phyloP scores from a whole-genome alignment of 35 echinoderm and acorn worm genomes.

The Amphiura filiformis region DNA sequence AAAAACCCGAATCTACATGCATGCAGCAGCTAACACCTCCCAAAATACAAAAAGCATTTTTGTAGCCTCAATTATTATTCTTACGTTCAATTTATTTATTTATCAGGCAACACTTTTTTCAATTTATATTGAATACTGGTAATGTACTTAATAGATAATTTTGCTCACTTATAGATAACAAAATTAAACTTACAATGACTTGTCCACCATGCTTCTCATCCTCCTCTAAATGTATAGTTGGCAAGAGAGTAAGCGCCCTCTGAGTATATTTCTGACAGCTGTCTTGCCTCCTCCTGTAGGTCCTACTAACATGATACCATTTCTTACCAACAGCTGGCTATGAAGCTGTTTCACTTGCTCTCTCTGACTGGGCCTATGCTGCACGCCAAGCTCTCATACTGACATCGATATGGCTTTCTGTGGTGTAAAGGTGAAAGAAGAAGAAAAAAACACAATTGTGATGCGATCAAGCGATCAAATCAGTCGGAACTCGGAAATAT shows the following conservation, averaged over 20 bases:
- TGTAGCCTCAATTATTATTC: too few species aligned
- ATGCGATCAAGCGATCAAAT: neutral
- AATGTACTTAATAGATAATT: too few species aligned
- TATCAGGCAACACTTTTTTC: too few species aligned
- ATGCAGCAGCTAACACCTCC: too few species aligned
- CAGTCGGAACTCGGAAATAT: too few species aligned
- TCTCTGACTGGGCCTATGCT: slow-evolving; percentile 85
- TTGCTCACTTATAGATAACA: too few species aligned
- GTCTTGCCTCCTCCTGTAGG: slow-evolving; percentile 90
- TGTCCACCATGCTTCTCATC: slow-evolving; percentile 39
- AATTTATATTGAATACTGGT: too few species aligned
- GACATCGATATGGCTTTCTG: slow-evolving; percentile 99
- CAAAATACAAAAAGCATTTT: too few species aligned
- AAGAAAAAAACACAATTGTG: neutral
- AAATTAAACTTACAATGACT: slow-evolving; percentile 85
- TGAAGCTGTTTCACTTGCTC: slow-evolving; percentile 94
- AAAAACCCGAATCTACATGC: too few species aligned
- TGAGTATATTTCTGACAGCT: slow-evolving; percentile 82
- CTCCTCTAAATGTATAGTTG: slow-evolving; percentile 65
- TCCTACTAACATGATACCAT: slow-evolving; percentile 95
- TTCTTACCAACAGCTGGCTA: slow-evolving; percentile 82
- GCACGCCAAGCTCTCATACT: slow-evolving; percentile 68
- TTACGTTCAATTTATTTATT: too few species aligned
- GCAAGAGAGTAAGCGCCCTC: slow-evolving; percentile 78
- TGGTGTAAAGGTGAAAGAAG: too few species aligned